Base-by-base conservation (phyloP, 2,113 vertebrate genomes). In the Guaruba guarouba region DNA sequence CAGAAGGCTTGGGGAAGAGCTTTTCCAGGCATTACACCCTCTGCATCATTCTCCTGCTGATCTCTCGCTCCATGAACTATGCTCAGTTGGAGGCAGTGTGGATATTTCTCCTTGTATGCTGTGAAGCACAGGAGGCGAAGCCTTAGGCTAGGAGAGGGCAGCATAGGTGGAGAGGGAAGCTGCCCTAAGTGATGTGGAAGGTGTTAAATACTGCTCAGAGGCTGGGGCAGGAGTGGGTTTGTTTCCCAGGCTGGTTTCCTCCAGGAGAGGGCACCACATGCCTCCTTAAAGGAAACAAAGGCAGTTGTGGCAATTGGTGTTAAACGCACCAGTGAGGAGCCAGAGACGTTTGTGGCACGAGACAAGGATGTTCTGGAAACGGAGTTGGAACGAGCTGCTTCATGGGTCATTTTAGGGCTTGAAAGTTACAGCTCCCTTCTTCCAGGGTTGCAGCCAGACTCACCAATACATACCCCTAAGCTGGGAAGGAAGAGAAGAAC, bases 231-330 rank as follows among this genome's bases (percentile, higher is more conserved):
- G 83, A 76, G 66, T 68, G 63, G 46, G 41, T 59, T 86, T 61
- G 37, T 44, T 48, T 95, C 84, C 76, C 61, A 31, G 76, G 41
- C 62, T 78, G 54, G 35, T 31, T 93, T 82, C 63, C 20, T 90
- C 95, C 97, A 94, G 96, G 89, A 97, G 97, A 67, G 95, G 95
- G 96, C 95, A 92, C 97, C 95, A 93, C 93, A 71, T 93, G 75
- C 92, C 85, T 91, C 96, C 75, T 84, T 70, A 6, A 85, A 61
- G 71, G 49, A 92, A 92, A 89, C 64, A 82, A 82, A 81, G 6
- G 35, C 43, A 86, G n/a, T n/a, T 67, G 86, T 95, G 93, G 85
- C 82, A 96, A 61, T 95, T 96, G 9, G 19, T 79, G 66, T 93
- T 76, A 29, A 57, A 67, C 17, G 27, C 46, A 2, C 1, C 49